These are phyloP conservation scores for Bufo bufo DNA, from an alignment of 2,113 vertebrate genomes.

Conservation along the genomic window DNA sequence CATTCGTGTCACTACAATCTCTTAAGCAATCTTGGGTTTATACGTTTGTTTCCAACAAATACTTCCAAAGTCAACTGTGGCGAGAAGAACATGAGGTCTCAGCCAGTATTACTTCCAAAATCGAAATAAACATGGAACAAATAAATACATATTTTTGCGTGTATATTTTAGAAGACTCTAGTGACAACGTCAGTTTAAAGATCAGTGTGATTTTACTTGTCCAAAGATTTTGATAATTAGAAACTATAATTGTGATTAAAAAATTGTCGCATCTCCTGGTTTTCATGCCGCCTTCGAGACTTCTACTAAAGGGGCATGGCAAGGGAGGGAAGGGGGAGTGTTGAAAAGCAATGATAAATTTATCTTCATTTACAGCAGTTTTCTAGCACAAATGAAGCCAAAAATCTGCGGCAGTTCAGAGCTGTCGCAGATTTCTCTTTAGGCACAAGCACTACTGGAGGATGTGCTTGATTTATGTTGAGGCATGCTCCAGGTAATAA, in stretches of 20 bases:
- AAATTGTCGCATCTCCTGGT: neutral
- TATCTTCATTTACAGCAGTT: too few species aligned
- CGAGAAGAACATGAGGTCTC: neutral
- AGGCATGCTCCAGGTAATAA: too few species aligned
- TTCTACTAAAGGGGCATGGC: too few species aligned
- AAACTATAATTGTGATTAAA: neutral
- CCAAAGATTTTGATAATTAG: neutral
- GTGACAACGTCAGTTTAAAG: neutral
- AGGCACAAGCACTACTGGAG: too few species aligned
- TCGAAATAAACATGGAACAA: conserved; percentile 21
- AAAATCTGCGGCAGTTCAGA: too few species aligned
- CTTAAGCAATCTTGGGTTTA: conserved; percentile 29
- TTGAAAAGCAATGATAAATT: too few species aligned
- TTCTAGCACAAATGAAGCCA: too few species aligned
- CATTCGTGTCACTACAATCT: neutral
- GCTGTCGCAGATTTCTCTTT: too few species aligned
- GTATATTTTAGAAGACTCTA: neutral
- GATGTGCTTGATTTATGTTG: too few species aligned
- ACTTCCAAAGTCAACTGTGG: conserved; percentile 11
- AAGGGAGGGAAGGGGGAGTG: too few species aligned
- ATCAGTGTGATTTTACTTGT: neutral
- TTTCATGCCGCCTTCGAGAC: too few species aligned
- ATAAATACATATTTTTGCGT: conserved; percentile 4
- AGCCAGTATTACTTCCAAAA: conserved; percentile 20
- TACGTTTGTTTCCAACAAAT: conserved; percentile 34